phyloP scores from a whole-genome alignment of 2,888 invertebrate species.

The Dolichomitus sp. region DNA sequence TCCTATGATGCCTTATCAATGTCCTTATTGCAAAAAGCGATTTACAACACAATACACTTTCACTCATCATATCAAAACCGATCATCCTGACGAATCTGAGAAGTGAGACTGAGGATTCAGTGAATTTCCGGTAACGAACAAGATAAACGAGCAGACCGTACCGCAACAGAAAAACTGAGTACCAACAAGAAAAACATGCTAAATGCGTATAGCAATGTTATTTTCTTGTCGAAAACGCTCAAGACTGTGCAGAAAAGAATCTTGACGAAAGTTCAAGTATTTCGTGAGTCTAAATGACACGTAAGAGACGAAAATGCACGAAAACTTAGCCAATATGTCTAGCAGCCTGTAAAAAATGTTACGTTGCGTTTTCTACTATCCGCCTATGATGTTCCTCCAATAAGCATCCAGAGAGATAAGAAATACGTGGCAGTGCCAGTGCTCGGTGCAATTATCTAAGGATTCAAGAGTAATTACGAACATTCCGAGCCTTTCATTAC shows the following conservation, averaged over 20 bases:
- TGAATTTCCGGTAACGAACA: not conserved
- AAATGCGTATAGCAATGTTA: not conserved
- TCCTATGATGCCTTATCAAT: slow-evolving; percentile 81
- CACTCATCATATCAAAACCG: slow-evolving; percentile 80
- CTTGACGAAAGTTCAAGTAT: not conserved
- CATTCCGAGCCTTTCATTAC: not conserved
- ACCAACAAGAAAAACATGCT: not conserved
- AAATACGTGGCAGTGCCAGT: slow-evolving; percentile 19
- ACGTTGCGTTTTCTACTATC: slow-evolving; percentile 63
- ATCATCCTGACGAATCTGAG: slow-evolving; percentile 80
- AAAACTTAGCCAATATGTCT: not conserved
- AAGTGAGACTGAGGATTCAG: slow-evolving; percentile 71
- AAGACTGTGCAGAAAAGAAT: not conserved
- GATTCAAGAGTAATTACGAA: not conserved
- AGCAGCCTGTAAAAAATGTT: not conserved
- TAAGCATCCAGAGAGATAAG: slow-evolving; percentile 20
- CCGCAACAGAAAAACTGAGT: not conserved
- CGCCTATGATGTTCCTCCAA: slow-evolving; percentile 70
- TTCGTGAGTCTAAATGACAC: not conserved
- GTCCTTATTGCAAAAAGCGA: slow-evolving; percentile 81
- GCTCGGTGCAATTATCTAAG: not conserved
- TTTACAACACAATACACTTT: slow-evolving; percentile 81
- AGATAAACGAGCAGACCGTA: not conserved
- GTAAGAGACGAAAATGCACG: not conserved
- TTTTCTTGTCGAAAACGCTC: not conserved